Evolutionary conservation across 2,888 invertebrate genomes (phyloP), one percentile per base, ranked within the genome.

Genomic region (Nipponacmea schrenckii): DNA sequence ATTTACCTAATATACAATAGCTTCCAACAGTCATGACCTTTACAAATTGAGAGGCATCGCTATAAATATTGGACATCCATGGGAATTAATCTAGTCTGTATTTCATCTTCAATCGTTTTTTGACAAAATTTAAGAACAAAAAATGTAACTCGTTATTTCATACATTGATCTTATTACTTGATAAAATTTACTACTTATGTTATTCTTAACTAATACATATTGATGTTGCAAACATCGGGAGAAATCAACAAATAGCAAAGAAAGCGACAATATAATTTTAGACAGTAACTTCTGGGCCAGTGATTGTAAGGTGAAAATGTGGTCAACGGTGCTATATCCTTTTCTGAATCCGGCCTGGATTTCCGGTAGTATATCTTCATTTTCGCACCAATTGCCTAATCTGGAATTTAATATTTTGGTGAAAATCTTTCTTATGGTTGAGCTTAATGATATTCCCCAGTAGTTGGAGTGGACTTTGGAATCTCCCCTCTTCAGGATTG

Each of bases 291-390:
- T 65, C n/a, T 65, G 65, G 20, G 20, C 14, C 14, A 65, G 65
- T 15, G 39, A 15, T 24, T 44, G 39, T 24, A 65, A 65, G 24
- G 65, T 65, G 39, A 65, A 65, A 31, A 65, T 65, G 65, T 65
- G 39, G 31, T 44, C 65, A 20, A 45, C 20, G 20, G 65, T 65
- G 20, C 44, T 44, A 65, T 31, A 17, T 44, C 45, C 44, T 31
- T 65, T 39, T 39, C 65, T 65, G 31, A 20, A 65, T 24, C 65
- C 65, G 15, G 65, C 44, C 65, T 65, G 65, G 12, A 14, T 20
- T 17, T 65, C 27, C 14, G n/a, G n/a, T 12, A 64, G 39, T 44
- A 15, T 45, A 31, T 45, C 31, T 12, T 44, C 14, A 27, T 2
- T 24, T 44, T 64, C 64, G 17, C 64, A 64, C 64, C 64, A 64